Percentiles rank a stretch among this genome's conserved stretches.
Evolutionary conservation across 1,140 invertebrate genomes (phyloP).

Genomic region (Plodia interpunctella): DNA sequence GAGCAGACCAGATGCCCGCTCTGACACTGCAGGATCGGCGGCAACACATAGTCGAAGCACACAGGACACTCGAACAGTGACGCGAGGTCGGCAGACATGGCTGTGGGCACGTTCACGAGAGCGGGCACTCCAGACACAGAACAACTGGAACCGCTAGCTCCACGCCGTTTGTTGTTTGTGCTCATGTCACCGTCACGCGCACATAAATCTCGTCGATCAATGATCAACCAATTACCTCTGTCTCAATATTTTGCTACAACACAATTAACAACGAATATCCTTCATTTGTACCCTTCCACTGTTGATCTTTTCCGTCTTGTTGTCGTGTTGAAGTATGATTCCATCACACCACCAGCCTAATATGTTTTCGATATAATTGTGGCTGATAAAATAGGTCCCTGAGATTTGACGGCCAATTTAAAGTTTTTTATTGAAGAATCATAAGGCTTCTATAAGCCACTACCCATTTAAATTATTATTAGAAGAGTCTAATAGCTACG

Average conservation of each 20-base stretch:
- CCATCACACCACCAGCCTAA: conserved; percentile 61
- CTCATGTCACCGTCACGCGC: conserved; percentile 72
- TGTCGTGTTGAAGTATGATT: conserved; percentile 49
- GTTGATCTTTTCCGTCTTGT: conserved; percentile 57
- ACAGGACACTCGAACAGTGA: conserved; percentile 99
- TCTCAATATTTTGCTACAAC: conserved; percentile 18
- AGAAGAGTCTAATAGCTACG: conserved; percentile 26
- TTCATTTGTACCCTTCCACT: conserved; percentile 67
- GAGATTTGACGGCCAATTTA: conserved; percentile 15
- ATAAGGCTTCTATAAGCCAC: not conserved
- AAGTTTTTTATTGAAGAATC: conserved; percentile 11
- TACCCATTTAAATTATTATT: conserved; percentile 15
- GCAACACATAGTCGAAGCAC: conserved; percentile 99
- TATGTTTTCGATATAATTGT: conserved; percentile 43
- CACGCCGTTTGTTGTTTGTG: conserved; percentile 71
- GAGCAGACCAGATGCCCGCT: conserved; percentile 95
- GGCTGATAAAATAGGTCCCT: conserved; percentile 18
- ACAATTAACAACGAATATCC: conserved; percentile 22
- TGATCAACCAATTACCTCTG: conserved; percentile 36
- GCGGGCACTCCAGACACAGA: conserved; percentile 65
- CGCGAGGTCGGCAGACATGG: conserved; percentile 91
- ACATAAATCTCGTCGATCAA: conserved; percentile 53
- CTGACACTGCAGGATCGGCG: conserved; percentile 94
- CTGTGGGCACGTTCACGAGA: conserved; percentile 72
- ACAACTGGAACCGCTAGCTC: conserved; percentile 73